A percentile compares a stretch with the other conserved stretches of the same genome.
Conservation (phyloP, 2,113 vertebrate species). For the Garra rufa region DNA sequence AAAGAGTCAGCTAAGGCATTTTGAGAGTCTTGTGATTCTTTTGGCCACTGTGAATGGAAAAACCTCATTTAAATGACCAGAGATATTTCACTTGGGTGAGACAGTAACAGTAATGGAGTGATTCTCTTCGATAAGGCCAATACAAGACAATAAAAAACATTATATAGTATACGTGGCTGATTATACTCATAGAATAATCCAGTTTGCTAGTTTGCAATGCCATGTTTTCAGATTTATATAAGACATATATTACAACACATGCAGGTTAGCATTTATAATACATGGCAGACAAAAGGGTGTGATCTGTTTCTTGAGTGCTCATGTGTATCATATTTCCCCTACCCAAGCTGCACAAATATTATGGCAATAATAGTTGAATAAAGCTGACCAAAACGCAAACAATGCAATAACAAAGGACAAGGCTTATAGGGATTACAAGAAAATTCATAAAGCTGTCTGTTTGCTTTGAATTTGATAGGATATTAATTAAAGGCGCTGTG, state of each 20-base stretch:
- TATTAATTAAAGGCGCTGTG: neutral
- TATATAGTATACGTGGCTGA: neutral
- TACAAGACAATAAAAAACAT: neutral
- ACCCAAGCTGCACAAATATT: constrained; percentile 43
- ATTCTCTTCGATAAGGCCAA: neutral
- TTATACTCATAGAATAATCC: neutral
- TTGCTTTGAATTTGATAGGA: constrained; percentile 1
- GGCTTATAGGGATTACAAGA: neutral
- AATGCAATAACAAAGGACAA: neutral
- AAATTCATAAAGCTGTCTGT: neutral
- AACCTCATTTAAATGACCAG: neutral
- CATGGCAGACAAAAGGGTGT: neutral
- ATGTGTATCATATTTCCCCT: constrained; percentile 25
- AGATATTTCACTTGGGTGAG: neutral
- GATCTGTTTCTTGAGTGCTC: neutral
- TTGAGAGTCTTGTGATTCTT: constrained; percentile 42
- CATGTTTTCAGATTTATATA: neutral
- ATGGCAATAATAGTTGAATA: neutral
- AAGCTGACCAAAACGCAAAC: constrained; percentile 8
- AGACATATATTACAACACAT: neutral
- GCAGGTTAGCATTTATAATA: neutral
- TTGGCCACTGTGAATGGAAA: constrained; percentile 24
- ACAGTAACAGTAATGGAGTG: neutral
- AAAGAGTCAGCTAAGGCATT: constrained; percentile 39
- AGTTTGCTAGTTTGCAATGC: neutral